Evolutionary conservation across 2,888 invertebrate genomes (phyloP), one percentile per base, ranked within the genome.

Genomic region (Cerastis rubricosa): DNA sequence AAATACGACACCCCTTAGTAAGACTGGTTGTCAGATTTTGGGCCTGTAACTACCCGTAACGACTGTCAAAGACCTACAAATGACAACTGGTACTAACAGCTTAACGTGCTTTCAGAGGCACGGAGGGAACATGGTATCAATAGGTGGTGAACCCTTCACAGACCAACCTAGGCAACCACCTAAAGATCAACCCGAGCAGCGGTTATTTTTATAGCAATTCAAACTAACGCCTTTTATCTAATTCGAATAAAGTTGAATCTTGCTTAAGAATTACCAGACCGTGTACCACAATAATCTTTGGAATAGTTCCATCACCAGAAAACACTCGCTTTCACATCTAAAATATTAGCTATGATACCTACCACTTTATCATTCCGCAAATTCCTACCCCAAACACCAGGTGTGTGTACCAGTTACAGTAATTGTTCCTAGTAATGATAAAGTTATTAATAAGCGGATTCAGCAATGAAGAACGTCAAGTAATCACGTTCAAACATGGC

Each of bases 401-500:
- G 74, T 81, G 81, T 68, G 17, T 54, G 22, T 22, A 66, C 65
- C 66, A 67, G 69, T n/a, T 63, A 74, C 25, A 76, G 51, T 72
- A 70, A 85, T 63, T 74, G 61, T 70, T 81, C 57, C 29, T 25
- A 17, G 70, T 29, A 81, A 81, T 73, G 49, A 71, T 77, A 71
- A 80, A 66, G 69, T 77, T 75, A 85, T 86, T 85, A 83, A 83
- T 83, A 76, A 73, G 74, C 35, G 71, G 75, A 80, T 71, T 86
- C 86, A 85, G 80, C 71, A 86, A 77, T 25, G 69, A 61, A 74
- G 19, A 80, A 83, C 73, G 67, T 54, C 4, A 40, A 43, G 68
- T 63, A 79, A 84, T 84, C 74, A 80, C 73, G 76, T 75, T 63
- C 70, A 86, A 86, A 86, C 86, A 86, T 71, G 71, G 22, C 19